A percentile compares a stretch with the other conserved stretches of the same genome.
Conservation (phyloP, 2,113 vertebrate genomes). For the Gymnogyps californianus region DNA sequence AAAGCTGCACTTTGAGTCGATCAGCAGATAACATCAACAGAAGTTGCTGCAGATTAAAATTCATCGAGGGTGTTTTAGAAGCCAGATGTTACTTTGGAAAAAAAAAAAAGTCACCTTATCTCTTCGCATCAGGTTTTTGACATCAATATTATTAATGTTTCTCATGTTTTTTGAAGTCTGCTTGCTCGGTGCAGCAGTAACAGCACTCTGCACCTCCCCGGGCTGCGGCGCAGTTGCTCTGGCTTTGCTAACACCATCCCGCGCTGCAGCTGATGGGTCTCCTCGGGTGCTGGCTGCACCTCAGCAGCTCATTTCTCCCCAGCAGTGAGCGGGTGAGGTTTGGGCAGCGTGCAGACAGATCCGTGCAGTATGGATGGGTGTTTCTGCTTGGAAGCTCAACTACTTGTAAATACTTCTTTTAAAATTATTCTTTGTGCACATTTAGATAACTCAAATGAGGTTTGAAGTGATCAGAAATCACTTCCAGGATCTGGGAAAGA, state of each 20-base stretch:
- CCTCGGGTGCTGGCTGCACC: background rate
- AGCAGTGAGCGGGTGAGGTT: background rate
- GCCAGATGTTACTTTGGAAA: background rate
- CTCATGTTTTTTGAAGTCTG: background rate
- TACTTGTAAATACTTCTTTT: background rate
- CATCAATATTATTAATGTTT: background rate
- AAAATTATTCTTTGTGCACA: background rate
- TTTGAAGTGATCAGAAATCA: background rate
- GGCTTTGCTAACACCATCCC: background rate
- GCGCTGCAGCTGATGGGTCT: background rate
- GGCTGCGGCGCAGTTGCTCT: background rate
- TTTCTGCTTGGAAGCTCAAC: background rate
- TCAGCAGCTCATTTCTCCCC: background rate
- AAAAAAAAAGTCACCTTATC: background rate
- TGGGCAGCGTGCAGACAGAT: background rate
- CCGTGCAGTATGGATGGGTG: background rate
- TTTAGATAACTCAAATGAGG: background rate
- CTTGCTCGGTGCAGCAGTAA: background rate
- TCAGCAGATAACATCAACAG: background rate
- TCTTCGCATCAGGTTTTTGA: background rate
- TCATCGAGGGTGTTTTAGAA: background rate
- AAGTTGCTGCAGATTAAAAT: background rate
- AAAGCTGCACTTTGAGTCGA: background rate
- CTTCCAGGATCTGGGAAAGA: background rate
- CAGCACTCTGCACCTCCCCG: background rate